Conservation (phyloP, 2,797 vertebrate genomes). For the Agapornis canus region DNA sequence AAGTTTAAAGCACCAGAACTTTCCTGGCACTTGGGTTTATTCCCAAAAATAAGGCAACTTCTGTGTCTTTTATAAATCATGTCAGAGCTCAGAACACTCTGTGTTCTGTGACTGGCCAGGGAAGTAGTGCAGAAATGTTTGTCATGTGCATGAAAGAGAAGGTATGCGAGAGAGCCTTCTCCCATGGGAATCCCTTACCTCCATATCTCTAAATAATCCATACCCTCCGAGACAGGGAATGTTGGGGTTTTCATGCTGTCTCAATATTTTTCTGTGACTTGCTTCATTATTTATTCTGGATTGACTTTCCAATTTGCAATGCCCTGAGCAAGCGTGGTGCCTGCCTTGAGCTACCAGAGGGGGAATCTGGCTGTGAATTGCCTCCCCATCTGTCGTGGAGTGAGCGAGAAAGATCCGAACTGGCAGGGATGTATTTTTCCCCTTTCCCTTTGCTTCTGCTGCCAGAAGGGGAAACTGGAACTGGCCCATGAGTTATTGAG, state of each 20-base stretch:
- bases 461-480: constrained; percentile 29
- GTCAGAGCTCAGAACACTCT: neutral
- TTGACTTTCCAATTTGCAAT: constrained; percentile 43
- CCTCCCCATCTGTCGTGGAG: constrained; percentile 55
- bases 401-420: neutral
- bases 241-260: neutral
- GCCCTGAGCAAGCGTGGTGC: constrained; percentile 25
- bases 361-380: constrained; percentile 59
- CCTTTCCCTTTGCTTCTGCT: constrained; percentile 14
- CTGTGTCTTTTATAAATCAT: neutral
- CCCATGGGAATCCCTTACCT: neutral
- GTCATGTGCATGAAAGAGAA: neutral
- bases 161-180: neutral
- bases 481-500: constrained; percentile 22
- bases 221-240: neutral
- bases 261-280: constrained; percentile 41
- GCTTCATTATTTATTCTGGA: constrained; percentile 54
- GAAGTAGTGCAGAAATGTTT: neutral
- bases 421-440: neutral
- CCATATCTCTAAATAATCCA: constrained; percentile 12
- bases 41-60: neutral
- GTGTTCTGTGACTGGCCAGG: neutral
- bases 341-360: constrained; percentile 54
- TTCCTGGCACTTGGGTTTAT: neutral
- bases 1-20: neutral